phyloP scores from a whole-genome alignment of 2,113 vertebrate genomes.

The Coregonus clupeaformis region DNA sequence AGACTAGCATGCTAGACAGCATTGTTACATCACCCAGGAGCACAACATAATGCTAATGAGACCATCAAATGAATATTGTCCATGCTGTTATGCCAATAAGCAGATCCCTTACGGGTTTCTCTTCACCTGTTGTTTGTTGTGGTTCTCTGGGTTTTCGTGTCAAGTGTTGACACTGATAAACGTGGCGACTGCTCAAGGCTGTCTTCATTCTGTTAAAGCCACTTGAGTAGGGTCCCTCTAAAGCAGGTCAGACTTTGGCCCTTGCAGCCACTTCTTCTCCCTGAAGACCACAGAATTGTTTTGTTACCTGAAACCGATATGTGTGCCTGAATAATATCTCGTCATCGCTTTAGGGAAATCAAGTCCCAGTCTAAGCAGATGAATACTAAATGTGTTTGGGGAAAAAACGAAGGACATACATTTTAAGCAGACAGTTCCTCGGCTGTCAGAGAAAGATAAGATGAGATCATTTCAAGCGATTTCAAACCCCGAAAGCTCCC shows the following conservation, averaged over 20 bases:
- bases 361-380: constrained; percentile 22
- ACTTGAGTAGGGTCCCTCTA: constrained; percentile 45
- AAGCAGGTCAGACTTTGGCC: constrained; percentile 49
- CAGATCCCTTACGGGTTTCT: constrained; percentile 36
- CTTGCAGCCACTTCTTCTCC: constrained; percentile 41
- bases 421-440: constrained; percentile 34
- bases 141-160: constrained; percentile 48
- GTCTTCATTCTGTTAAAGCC: constrained; percentile 51
- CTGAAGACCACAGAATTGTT: constrained; percentile 55
- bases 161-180: constrained; percentile 56
- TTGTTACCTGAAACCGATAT: constrained; percentile 37
- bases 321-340: constrained; percentile 32
- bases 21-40: constrained; percentile 6
- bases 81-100: constrained; percentile 48
- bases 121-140: constrained; percentile 65
- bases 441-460: constrained; percentile 47
- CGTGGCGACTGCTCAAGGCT: constrained; percentile 32
- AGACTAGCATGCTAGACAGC: background rate
- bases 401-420: constrained; percentile 9
- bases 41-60: constrained; percentile 33
- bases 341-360: constrained; percentile 33
- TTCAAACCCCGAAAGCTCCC: constrained; percentile 20
- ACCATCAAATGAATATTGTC: constrained; percentile 39
- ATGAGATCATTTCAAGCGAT: constrained; percentile 29
- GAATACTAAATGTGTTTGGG: too few relatives aligned